Evolutionary conservation across 2,888 invertebrate species (phyloP), one percentile per base, ranked within the genome.

Genomic region (Leptarthrus brevirostris): DNA sequence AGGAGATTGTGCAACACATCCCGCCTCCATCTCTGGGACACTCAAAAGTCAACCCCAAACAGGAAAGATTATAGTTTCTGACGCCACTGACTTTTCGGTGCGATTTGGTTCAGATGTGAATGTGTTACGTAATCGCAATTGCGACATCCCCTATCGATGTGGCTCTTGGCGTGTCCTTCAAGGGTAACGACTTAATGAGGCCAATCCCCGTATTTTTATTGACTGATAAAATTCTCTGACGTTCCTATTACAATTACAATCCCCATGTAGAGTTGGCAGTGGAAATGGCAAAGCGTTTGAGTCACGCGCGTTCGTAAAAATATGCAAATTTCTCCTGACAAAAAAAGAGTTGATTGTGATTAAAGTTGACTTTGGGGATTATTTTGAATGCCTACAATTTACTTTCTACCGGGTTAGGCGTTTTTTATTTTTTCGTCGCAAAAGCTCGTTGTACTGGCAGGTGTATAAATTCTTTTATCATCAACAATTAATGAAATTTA

Each of bases 181-280:
- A 52, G 69, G 49, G 69, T 69, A 69, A 69, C 69, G 69, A 64
- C 44, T 64, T 64, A 64, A 64, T 64, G 64, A 69, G 69, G 69
- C 69, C 69, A 69, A 69, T 69, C 69, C 69, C 69, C 69, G 64
- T 64, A 24, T 40, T 64, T 64, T 64, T 64, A 64, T 44, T 40
- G 22, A 47, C 47, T 20, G 49, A 49, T 49, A 49, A 20, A 49
- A 49, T 20, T 49, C 40, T 49, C 3, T 49, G 49, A 12, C 49
- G 49, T 16, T 49, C 12, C 49, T 49, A 49, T 49, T 49, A 49
- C 20, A 16, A 49, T 49, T 49, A 20, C 18, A 16, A 49, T 18
- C 20, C 49, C 18, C 49, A 3, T 49, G 49, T 20, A 12, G 18
- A 18, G 18, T 49, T 49, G 20, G 3, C 18, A 49, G 14, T 49